Evolutionary conservation across 2,113 vertebrate genomes (phyloP).

Genomic region (Hypomesus transpacificus): DNA sequence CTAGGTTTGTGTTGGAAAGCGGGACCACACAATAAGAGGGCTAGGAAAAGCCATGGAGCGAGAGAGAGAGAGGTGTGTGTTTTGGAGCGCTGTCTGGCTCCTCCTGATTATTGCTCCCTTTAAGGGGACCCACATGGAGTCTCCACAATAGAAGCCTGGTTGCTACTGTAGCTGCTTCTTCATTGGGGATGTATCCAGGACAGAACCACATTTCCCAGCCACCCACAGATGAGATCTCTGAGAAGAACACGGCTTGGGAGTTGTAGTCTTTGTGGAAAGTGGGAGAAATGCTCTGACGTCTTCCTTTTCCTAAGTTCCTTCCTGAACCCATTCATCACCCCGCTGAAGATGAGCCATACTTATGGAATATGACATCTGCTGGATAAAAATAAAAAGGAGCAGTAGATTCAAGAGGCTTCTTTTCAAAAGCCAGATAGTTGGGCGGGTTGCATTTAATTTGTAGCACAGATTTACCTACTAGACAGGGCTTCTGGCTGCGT

Average conservation of each 20-base stretch:
- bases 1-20: slow-evolving; percentile 61
- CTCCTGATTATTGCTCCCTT: too few relatives aligned
- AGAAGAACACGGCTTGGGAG: slow-evolving; percentile 3
- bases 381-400: slow-evolving; percentile 24
- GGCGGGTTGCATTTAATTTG: not conserved
- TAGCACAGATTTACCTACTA: not conserved
- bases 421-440: slow-evolving; percentile 11
- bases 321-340: slow-evolving; percentile 30
- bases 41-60: slow-evolving; percentile 39
- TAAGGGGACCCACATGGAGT: too few relatives aligned
- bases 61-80: slow-evolving; percentile 8
- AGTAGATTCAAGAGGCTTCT: not conserved
- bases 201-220: slow-evolving; percentile 7
- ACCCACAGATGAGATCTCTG: not conserved
- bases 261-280: not conserved
- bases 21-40: slow-evolving; percentile 53
- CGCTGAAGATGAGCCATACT: slow-evolving; percentile 9
- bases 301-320: slow-evolving; percentile 3
- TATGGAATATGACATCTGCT: slow-evolving; percentile 23
- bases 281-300: not conserved
- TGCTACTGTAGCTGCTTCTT: not conserved
- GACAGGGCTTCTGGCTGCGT: too few relatives aligned
- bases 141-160: not conserved
- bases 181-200: not conserved
- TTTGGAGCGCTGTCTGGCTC: too few relatives aligned